A percentile compares a stretch with the other conserved stretches of the same genome.
These are phyloP conservation scores for Pogonomyrmex barbatus DNA, from an alignment of 1,140 invertebrate genomes.

Conservation along the genomic window DNA sequence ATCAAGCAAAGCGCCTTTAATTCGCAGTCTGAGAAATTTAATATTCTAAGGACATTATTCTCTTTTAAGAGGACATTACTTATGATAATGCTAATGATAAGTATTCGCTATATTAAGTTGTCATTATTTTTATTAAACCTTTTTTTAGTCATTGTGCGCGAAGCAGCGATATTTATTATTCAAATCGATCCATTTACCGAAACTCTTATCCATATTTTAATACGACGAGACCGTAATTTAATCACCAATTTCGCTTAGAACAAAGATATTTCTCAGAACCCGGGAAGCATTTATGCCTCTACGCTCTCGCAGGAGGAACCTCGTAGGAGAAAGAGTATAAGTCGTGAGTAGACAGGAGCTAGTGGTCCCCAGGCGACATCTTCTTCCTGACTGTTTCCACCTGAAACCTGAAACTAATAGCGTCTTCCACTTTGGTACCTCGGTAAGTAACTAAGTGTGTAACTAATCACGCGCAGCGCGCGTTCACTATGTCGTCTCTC, in stretches of 20 bases:
- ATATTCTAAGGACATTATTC: background rate
- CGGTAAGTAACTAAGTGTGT: constrained; percentile 78
- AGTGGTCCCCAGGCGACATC: constrained; percentile 65
- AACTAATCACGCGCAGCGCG: constrained; percentile 75
- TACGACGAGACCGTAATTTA: background rate
- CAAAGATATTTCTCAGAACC: constrained; percentile 31
- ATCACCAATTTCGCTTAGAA: constrained; percentile 26
- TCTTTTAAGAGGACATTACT: background rate
- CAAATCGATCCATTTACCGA: background rate
- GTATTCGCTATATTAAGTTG: background rate
- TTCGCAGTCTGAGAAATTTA: background rate
- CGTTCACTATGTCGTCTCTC: constrained; percentile 59
- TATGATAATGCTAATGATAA: background rate
- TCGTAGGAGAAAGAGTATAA: constrained; percentile 28
- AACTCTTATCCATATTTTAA: constrained; percentile 10
- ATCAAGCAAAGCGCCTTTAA: constrained; percentile 29
- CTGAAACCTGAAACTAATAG: constrained; percentile 62
- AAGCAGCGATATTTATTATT: background rate
- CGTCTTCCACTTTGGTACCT: constrained; percentile 74
- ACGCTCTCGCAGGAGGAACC: background rate
- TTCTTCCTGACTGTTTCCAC: constrained; percentile 45
- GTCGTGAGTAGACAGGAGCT: constrained; percentile 48
- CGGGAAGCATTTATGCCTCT: constrained; percentile 1
- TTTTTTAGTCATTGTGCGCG: background rate
- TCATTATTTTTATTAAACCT: background rate